Evolutionary conservation across 2,797 vertebrate genomes (phyloP), one percentile per base, ranked within the genome.

Genomic region (Setipinna tenuifilis): DNA sequence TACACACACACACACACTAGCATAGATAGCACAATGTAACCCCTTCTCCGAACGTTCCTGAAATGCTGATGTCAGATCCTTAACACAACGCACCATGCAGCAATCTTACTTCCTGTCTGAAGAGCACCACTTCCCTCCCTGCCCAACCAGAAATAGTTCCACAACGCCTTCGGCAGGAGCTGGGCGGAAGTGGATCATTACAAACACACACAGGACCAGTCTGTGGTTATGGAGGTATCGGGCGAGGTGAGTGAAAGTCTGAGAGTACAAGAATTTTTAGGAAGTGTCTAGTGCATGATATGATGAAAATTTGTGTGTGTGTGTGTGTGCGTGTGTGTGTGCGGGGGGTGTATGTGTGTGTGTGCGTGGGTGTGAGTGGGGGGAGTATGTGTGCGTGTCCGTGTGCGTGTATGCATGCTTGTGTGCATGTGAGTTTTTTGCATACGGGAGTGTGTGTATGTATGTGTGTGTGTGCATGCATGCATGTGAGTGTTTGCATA

Each of bases 381-480:
- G n/a, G n/a, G n/a, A 48, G 46, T 48, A 48, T 10, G 10, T 48
- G 46, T 54, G 50, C 9, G 9, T 54, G 9, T 54, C 14, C 2
- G 7, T 54, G 50, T 17, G n/a, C 0, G 23, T 21, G 19, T 16
- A 58, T 23, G 25, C 7, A 14, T 82, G 48, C 46, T 28, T 28
- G 12, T 23, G 28, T 82, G 35, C 14, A n/a, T 10, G 10, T 25
- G 0, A 25, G 19, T n/a, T n/a, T n/a, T n/a, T n/a, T 82, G 5
- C 0, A 17, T 82, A 44, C 2, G 81, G 54, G 44, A 54, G 81
- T 82, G 44, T 82, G 44, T 82, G 81, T 82, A 50, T 82, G 48
- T 57, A 50, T 82, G 81, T 57, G 48, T 58, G 21, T 82, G 81
- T 82, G 81, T 17, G 54, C 59, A 54, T 57, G 81, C 12, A 54